Evolutionary conservation across 2,113 vertebrate genomes (phyloP).

Genomic region (Pogonocichla stellata): DNA sequence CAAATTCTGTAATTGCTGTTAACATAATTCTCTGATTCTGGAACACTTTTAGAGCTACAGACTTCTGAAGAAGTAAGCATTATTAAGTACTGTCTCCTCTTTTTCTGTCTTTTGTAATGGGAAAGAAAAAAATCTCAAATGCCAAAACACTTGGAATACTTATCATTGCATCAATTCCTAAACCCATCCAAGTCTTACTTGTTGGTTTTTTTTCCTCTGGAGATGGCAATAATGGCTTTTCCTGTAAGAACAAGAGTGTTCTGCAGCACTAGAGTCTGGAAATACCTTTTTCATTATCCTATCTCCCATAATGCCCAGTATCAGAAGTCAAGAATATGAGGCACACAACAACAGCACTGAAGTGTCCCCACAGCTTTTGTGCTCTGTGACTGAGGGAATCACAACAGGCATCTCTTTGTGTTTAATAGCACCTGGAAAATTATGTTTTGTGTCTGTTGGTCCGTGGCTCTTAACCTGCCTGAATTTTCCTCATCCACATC

Average conservation of each 20-base stretch:
- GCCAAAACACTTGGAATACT: not conserved
- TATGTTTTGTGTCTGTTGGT: not conserved
- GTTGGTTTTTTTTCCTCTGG: not conserved
- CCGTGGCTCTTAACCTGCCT: not conserved
- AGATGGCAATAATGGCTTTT: not conserved
- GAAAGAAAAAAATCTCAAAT: not conserved
- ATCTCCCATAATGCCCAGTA: not conserved
- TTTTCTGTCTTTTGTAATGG: not conserved
- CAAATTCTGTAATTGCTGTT: not conserved
- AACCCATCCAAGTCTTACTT: not conserved
- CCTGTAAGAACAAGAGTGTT: not conserved
- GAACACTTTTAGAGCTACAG: not conserved
- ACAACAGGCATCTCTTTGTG: not conserved
- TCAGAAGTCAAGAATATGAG: not conserved
- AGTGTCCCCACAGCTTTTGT: not conserved
- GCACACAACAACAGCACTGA: fast-evolving
- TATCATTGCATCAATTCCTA: not conserved
- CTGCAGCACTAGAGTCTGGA: not conserved
- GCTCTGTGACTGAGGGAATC: not conserved
- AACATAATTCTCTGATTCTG: not conserved
- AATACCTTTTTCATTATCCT: not conserved
- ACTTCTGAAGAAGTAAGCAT: not conserved
- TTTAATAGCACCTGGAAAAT: not conserved
- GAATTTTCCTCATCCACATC: not conserved
- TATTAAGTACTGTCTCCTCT: not conserved